phyloP scores from a whole-genome alignment of 2,113 vertebrate species.

The Sitta europaea region DNA sequence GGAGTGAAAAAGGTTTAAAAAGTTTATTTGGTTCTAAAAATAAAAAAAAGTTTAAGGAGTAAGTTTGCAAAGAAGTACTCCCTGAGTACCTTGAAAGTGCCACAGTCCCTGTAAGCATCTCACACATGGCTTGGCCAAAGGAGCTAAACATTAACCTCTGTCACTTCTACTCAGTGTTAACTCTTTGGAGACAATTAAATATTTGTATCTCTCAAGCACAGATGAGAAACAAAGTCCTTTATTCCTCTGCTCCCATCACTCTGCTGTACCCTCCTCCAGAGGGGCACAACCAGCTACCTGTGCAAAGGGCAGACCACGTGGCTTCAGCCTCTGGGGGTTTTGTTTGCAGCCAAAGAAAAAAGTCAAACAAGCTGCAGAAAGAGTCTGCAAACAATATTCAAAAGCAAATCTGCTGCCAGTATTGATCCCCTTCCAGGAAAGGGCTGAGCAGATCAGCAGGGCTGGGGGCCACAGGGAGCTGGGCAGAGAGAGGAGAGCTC shows the following conservation, averaged over 20 bases:
- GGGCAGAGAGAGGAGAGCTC: neutral
- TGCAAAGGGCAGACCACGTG: neutral
- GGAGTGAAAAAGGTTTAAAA: neutral
- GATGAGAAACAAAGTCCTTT: neutral
- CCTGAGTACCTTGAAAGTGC: neutral
- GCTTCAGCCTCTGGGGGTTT: neutral
- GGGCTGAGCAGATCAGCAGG: neutral
- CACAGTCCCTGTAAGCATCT: neutral
- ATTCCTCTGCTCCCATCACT: neutral
- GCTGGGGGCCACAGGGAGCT: neutral
- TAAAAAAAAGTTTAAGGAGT: neutral
- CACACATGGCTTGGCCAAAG: neutral
- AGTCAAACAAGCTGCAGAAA: neutral
- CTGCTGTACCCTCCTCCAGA: neutral
- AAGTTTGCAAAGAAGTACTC: neutral
- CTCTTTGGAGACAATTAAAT: neutral
- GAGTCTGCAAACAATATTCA: neutral
- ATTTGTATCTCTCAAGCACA: accelerated
- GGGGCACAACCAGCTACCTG: neutral
- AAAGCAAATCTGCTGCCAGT: neutral
- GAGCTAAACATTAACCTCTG: neutral
- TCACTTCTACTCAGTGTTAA: neutral
- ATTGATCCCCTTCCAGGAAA: neutral
- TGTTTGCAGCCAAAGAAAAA: neutral
- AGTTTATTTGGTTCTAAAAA: neutral